phyloP scores from a whole-genome alignment of 2,797 vertebrate genomes.

The Chlorospingus semifuscus region DNA sequence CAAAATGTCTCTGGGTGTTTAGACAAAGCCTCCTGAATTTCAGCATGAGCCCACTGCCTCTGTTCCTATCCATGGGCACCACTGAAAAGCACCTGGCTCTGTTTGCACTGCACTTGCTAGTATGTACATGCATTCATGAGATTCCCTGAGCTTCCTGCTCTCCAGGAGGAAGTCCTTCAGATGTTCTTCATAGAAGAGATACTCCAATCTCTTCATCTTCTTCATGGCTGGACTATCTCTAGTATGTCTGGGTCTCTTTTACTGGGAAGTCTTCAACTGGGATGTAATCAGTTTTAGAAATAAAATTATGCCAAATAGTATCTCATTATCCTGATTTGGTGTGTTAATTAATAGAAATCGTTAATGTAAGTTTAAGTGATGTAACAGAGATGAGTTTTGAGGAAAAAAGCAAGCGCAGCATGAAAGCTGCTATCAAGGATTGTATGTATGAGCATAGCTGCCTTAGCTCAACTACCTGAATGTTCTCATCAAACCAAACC shows the following conservation, averaged over 20 bases:
- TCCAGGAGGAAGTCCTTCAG: neutral
- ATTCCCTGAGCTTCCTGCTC: neutral
- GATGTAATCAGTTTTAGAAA: neutral
- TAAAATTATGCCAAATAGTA: neutral
- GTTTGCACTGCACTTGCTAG: neutral
- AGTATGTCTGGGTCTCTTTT: neutral
- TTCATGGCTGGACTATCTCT: neutral
- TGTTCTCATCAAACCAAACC: neutral
- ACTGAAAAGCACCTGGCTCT: neutral
- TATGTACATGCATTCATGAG: neutral
- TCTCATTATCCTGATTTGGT: neutral
- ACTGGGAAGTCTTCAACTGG: neutral
- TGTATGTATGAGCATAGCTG: neutral
- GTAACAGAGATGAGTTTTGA: neutral
- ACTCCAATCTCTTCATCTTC: neutral
- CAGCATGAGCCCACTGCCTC: neutral
- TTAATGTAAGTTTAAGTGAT: neutral
- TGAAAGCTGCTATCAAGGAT: neutral
- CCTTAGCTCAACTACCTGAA: neutral
- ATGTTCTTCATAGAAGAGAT: neutral
- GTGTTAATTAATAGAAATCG: neutral
- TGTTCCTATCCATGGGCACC: neutral
- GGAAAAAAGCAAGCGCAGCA: neutral
- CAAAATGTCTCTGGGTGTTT: neutral
- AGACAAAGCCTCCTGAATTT: neutral